Base-by-base conservation (phyloP, 2,113 vertebrate genomes). In the Coptodon bakossiorum region DNA sequence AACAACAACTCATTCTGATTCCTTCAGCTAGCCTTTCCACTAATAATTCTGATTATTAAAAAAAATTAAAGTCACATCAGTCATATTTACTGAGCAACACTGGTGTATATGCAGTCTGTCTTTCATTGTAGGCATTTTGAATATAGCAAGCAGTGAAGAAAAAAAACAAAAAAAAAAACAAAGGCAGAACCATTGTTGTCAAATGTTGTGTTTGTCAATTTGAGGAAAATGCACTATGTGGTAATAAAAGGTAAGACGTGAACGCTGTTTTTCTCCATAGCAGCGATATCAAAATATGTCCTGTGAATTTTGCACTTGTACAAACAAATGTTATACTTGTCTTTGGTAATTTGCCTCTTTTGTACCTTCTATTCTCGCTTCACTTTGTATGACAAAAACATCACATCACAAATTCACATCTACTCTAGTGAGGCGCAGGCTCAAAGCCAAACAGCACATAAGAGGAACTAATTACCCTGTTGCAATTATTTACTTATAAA, bases 401-500 rank as follows among this genome's bases (percentile, higher is more conserved):
- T 56, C 71, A 76, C 24, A 48, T n/a, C 16, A 40, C 36, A 66
- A 85, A 63, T 56, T 16, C 16, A 14, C 45, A 27, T 34, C 17
- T 29, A 9, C 40, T 80, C 12, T 16, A 7, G 48, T 43, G 19
- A 54, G 27, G 11, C 7, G 10, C 82, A 54, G 29, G 40, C 24
- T 88, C 45, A 1, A 61, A 83, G 59, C 7, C 57, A 82, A 68
- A 56, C 24, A 22, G 17, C 43, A 34, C 36, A 63, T 63, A 45
- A 66, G n/a, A n/a, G 16, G 7, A 83, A 85, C 56, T 86, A 52
- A 57, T 86, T 66, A 73, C 24, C 22, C 6, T 14, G 19, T 89
- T 57, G 36, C 17, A 82, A 84, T 90, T 88, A 85, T 85, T 87
- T 86, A 83, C 48, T 81, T 71, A 66, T 34, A 84, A 27, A 81